phyloP scores from a whole-genome alignment of 2,113 vertebrate genomes.

The Pampusana beccarii region DNA sequence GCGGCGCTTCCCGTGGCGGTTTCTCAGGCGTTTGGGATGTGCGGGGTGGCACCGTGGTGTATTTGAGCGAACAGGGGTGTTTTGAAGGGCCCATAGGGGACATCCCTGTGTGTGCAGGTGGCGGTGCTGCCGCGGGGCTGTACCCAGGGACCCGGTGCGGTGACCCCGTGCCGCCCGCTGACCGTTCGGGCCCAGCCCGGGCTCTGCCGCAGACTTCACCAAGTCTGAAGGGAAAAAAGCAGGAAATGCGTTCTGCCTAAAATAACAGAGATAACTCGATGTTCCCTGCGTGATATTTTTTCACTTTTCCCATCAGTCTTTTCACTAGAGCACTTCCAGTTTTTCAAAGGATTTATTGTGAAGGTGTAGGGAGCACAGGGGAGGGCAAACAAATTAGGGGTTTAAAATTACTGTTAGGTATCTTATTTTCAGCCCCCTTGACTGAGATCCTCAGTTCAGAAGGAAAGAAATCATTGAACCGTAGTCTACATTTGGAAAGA shows the following conservation, averaged over 20 bases:
- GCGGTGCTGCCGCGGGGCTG: neutral
- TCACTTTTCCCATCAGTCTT: slow-evolving; percentile 47
- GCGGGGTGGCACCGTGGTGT: neutral
- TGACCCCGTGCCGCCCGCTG: no score
- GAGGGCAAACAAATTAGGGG: slow-evolving; percentile 55
- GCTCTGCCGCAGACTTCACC: neutral
- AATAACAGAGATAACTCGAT: slow-evolving; percentile 65
- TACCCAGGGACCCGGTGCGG: neutral
- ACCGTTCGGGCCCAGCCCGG: neutral
- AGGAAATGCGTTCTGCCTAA: slow-evolving; percentile 59
- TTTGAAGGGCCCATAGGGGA: no score
- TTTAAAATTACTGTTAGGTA: slow-evolving; percentile 67
- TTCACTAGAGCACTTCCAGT: slow-evolving; percentile 36
- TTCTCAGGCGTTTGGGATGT: neutral
- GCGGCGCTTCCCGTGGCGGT: rapidly evolving
- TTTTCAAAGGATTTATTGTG: slow-evolving; percentile 69
- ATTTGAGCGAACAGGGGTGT: no score
- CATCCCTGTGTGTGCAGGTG: no score
- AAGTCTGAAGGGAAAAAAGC: neutral
- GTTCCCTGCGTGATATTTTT: slow-evolving; percentile 31
- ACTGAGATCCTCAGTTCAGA: slow-evolving; percentile 56
- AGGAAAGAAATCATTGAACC: slow-evolving; percentile 55
- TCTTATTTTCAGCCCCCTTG: slow-evolving; percentile 60
- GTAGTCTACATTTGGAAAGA: slow-evolving; percentile 30
- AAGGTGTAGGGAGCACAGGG: neutral